These are phyloP conservation scores for Drosophila leontia DNA, from an alignment of 1,140 invertebrate species.

Conservation along the genomic window DNA sequence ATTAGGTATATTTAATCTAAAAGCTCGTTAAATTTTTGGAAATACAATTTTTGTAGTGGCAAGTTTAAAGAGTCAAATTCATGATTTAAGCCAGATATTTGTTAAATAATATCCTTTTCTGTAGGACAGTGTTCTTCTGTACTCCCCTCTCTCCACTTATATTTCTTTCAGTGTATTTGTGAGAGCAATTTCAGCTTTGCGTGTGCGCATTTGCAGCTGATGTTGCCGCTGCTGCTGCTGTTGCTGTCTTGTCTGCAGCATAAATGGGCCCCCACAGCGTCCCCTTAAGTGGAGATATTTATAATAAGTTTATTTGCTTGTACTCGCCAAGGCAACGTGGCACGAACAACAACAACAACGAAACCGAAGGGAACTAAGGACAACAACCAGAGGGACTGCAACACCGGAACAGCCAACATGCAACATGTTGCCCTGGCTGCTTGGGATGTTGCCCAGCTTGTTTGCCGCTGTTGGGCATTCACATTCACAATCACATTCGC, in stretches of 20 bases:
- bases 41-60: too few relatives aligned
- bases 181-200: slow-evolving; percentile 76
- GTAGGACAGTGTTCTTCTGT: not conserved
- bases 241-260: slow-evolving; percentile 50
- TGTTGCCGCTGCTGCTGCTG: slow-evolving; percentile 25
- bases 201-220: slow-evolving; percentile 78
- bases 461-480: slow-evolving; percentile 67
- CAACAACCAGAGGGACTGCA: slow-evolving; percentile 12
- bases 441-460: slow-evolving; percentile 61
- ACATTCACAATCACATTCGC: slow-evolving; percentile 78
- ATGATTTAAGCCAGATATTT: too few relatives aligned
- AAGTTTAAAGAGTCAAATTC: too few relatives aligned
- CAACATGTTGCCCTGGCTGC: slow-evolving; percentile 64
- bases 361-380: slow-evolving; percentile 2
- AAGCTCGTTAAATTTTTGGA: too few relatives aligned
- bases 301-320: slow-evolving; percentile 82
- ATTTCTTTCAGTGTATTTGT: slow-evolving; percentile 14
- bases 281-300: slow-evolving; percentile 81
- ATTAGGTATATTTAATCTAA: too few relatives aligned
- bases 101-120: too few relatives aligned
- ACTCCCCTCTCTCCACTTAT: slow-evolving; percentile 1
- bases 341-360: slow-evolving; percentile 18
- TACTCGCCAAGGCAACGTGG: slow-evolving; percentile 36
- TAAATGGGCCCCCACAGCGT: slow-evolving; percentile 76
- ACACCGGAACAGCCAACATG: slow-evolving; percentile 49